phyloP scores from a whole-genome alignment of 2,113 vertebrate species.

The Hassar affinis region DNA sequence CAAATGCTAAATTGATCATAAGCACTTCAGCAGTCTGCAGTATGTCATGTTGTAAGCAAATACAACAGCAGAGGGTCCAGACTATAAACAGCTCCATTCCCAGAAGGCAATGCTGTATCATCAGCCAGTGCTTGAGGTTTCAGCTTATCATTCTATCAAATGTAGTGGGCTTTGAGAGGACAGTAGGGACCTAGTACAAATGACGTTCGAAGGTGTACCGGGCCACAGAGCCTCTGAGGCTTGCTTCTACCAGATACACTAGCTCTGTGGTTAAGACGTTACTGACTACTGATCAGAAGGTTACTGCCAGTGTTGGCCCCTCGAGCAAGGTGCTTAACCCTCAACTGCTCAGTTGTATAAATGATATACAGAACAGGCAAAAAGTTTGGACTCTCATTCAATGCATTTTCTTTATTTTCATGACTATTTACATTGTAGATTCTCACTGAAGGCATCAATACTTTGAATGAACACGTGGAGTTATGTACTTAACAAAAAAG shows the following conservation, averaged over 20 bases:
- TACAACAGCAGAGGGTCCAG: slow-evolving; percentile 37
- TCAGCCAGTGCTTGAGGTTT: slow-evolving; percentile 71
- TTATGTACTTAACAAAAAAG: too few relatives aligned
- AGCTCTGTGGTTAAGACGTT: too few relatives aligned
- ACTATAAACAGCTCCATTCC: slow-evolving; percentile 59
- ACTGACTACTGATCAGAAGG: too few relatives aligned
- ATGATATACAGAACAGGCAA: too few relatives aligned
- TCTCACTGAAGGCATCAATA: too few relatives aligned
- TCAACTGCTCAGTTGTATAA: too few relatives aligned
- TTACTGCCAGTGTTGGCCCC: too few relatives aligned
- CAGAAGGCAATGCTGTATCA: slow-evolving; percentile 65
- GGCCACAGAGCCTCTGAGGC: not conserved
- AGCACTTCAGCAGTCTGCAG: not conserved
- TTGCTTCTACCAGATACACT: slow-evolving; percentile 12
- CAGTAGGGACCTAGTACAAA: slow-evolving; percentile 26
- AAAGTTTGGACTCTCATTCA: too few relatives aligned
- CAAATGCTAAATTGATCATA: slow-evolving; percentile 1
- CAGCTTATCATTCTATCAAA: slow-evolving; percentile 72
- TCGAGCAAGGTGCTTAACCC: too few relatives aligned
- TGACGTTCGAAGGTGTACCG: slow-evolving; percentile 43
- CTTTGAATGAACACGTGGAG: too few relatives aligned
- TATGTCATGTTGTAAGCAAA: slow-evolving; percentile 31
- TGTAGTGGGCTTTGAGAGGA: slow-evolving; percentile 68
- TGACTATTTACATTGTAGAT: too few relatives aligned
- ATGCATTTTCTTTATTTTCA: too few relatives aligned